These are phyloP conservation scores for Microcebus ravelobensis DNA, from an alignment of 2,113 vertebrate genomes.

Conservation along the genomic window DNA sequence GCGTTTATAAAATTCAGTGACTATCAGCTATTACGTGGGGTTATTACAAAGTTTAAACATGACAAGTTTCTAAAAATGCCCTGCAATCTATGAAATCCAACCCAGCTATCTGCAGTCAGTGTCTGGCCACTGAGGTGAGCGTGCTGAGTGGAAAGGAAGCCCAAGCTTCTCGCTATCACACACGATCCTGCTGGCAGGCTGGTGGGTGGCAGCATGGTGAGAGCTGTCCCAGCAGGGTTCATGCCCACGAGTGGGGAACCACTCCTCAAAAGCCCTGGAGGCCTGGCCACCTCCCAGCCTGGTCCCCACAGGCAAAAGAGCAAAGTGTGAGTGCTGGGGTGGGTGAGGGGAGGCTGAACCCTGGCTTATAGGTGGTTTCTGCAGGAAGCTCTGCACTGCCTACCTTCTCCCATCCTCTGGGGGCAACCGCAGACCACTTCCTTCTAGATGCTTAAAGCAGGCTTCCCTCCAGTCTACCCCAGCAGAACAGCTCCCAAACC, in stretches of 20 bases:
- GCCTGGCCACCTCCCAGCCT: background rate
- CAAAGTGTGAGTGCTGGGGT: background rate
- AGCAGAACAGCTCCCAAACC: background rate
- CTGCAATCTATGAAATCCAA: background rate
- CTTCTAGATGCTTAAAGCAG: background rate
- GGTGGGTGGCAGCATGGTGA: background rate
- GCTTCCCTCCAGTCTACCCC: background rate
- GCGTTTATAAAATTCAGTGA: background rate
- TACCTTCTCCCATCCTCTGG: background rate
- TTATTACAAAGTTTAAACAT: background rate
- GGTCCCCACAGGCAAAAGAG: background rate
- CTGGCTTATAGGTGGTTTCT: background rate
- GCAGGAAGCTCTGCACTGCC: constrained; percentile 44
- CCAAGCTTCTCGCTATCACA: background rate
- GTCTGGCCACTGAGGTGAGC: background rate
- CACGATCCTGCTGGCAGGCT: background rate
- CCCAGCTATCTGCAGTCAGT: background rate
- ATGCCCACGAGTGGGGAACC: background rate
- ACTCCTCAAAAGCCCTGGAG: background rate
- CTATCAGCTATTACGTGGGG: background rate
- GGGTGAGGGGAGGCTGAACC: background rate
- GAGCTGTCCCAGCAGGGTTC: background rate
- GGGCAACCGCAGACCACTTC: constrained; percentile 45
- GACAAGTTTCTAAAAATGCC: background rate
- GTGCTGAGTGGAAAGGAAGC: background rate